A percentile compares a stretch with the other conserved stretches of the same genome.
Conservation (phyloP, 2,797 vertebrate genomes). For the Acrossocheilus fasciatus region DNA sequence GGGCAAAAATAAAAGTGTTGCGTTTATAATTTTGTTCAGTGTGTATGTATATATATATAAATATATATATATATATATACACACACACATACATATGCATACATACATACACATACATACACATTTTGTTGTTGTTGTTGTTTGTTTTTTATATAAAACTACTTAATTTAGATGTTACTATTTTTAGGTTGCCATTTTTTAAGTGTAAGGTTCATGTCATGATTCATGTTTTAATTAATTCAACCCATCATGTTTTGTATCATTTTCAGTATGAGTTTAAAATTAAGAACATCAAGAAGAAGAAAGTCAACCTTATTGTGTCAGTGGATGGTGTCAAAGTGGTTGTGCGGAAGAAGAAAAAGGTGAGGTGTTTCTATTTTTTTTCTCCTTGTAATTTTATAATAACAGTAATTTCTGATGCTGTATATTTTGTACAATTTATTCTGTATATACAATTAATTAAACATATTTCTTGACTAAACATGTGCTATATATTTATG, state of each 20-base stretch:
- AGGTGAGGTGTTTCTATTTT: conserved; percentile 74
- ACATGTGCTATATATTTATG: conserved; percentile 27
- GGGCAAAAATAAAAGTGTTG: too few species aligned
- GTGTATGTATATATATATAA: too few species aligned
- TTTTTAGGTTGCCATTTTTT: neutral
- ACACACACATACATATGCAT: too few species aligned
- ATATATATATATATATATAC: too few species aligned
- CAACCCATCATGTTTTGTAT: neutral
- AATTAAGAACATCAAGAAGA: conserved; percentile 99
- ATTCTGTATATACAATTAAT: neutral
- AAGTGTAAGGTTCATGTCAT: neutral
- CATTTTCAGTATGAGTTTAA: conserved; percentile 94
- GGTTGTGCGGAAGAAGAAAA: conserved; percentile 93
- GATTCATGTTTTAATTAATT: neutral
- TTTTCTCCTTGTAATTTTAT: neutral
- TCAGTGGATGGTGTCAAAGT: conserved; percentile 93
- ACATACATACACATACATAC: too few species aligned
- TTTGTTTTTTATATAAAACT: neutral
- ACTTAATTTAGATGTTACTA: neutral
- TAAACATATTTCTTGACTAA: neutral
- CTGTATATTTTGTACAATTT: neutral
- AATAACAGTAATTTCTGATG: neutral
- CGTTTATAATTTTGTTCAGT: too few species aligned
- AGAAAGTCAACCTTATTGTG: conserved; percentile 94
- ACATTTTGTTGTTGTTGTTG: too few species aligned